phyloP scores from a whole-genome alignment of 2,113 vertebrate species.

The Acrocephalus kingi region DNA sequence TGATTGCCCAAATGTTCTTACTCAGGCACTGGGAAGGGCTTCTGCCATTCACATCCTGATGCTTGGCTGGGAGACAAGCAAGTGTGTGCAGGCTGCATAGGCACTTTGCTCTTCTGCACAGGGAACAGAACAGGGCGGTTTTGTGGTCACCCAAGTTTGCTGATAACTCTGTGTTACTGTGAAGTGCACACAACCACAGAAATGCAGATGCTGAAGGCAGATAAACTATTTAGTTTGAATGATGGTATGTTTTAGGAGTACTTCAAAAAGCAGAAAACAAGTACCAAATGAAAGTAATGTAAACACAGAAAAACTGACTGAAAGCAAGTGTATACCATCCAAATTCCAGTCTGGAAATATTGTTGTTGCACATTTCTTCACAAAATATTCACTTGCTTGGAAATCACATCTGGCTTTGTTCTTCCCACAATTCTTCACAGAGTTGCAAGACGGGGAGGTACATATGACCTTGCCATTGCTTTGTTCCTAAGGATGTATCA shows the following conservation, averaged over 20 bases:
- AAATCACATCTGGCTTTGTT: not conserved
- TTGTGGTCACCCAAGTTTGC: not conserved
- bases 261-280: not conserved
- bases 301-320: not conserved
- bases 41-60: not conserved
- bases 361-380: not conserved
- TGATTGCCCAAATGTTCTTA: rapidly evolving
- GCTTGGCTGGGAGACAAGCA: rapidly evolving
- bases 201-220: not conserved
- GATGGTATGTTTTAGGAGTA: not conserved
- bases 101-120: not conserved
- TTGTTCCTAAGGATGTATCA: not conserved
- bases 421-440: not conserved
- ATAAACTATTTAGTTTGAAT: not conserved
- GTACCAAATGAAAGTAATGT: not conserved
- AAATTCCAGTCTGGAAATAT: not conserved
- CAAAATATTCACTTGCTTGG: not conserved
- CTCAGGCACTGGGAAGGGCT: not conserved
- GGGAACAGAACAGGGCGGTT: not conserved
- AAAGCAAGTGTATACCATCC: rapidly evolving
- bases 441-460: not conserved
- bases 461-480: not conserved
- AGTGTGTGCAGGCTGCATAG: not conserved
- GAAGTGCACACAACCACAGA: not conserved
- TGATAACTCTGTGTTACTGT: not conserved